Evolutionary conservation across 1,140 invertebrate species (phyloP).

Genomic region (Brachionus asplanchnoidis): DNA sequence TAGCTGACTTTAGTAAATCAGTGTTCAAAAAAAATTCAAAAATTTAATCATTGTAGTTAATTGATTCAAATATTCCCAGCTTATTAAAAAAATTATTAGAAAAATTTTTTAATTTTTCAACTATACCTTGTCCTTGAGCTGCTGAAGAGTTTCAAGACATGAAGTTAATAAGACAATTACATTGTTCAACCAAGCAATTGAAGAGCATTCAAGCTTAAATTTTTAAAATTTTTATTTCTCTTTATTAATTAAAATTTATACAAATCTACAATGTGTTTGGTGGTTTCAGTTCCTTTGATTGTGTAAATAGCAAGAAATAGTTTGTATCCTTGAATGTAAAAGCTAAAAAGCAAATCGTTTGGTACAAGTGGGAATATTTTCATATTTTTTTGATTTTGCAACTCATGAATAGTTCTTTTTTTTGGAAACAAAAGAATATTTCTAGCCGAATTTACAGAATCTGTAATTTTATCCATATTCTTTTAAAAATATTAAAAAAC

Average conservation of each 20-base stretch:
- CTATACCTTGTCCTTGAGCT: conserved; percentile 5
- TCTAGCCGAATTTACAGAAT: conserved; percentile 4
- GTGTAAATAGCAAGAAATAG: conserved; percentile 29
- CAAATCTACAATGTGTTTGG: conserved; percentile 8
- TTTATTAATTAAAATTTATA: background rate
- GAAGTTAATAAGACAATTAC: conserved; percentile 1
- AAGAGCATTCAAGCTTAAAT: conserved; percentile 20
- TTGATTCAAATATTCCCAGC: conserved; percentile 15
- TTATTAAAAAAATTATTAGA: background rate
- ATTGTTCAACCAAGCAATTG: conserved; percentile 3
- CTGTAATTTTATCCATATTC: conserved; percentile 24
- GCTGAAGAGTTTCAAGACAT: background rate
- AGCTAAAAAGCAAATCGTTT: conserved; percentile 39
- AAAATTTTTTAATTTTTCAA: background rate
- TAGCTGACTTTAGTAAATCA: background rate
- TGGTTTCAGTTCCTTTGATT: conserved; percentile 37
- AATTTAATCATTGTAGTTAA: background rate
- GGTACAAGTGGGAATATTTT: conserved; percentile 40
- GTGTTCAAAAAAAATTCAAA: background rate
- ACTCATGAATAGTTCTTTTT: conserved; percentile 12
- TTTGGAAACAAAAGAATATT: conserved; percentile 29
- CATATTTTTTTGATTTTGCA: conserved; percentile 42
- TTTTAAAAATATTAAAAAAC: background rate
- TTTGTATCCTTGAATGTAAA: conserved; percentile 25
- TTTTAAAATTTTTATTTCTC: background rate